Evolutionary conservation across 2,888 invertebrate species (phyloP).

Genomic region (Drosophila ezoana): DNA sequence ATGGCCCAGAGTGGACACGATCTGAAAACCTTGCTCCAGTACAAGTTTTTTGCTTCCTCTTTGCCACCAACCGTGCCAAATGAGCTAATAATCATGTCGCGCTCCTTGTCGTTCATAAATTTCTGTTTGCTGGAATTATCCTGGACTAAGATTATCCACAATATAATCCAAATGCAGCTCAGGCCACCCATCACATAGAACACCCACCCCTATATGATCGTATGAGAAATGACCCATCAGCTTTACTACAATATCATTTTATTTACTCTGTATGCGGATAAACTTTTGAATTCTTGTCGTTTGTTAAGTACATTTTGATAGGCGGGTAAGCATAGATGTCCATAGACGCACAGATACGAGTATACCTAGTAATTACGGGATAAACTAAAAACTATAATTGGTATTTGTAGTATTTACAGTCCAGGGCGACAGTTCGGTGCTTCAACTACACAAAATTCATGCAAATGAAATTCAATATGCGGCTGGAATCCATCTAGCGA

Average conservation of each 20-base stretch:
- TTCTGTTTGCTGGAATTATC: too few species aligned
- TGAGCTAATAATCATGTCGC: too few species aligned
- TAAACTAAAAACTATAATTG: conserved; percentile 72
- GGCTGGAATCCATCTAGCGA: conserved; percentile 25
- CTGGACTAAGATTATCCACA: too few species aligned
- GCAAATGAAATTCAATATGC: conserved; percentile 24
- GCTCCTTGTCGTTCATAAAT: too few species aligned
- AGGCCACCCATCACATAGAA: too few species aligned
- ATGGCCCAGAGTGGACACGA: too few species aligned
- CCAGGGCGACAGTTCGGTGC: conserved; percentile 49
- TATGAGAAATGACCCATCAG: background rate
- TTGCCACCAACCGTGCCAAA: too few species aligned
- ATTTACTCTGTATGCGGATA: conserved; percentile 52
- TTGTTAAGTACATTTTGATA: conserved; percentile 69
- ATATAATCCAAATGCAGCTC: too few species aligned
- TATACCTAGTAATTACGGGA: conserved; percentile 56
- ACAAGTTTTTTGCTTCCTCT: too few species aligned
- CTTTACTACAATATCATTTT: conserved; percentile 55
- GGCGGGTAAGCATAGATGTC: conserved; percentile 50
- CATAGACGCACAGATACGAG: conserved; percentile 52
- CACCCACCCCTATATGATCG: too few species aligned
- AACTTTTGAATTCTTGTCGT: conserved; percentile 47
- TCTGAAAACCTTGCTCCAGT: too few species aligned
- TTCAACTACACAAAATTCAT: conserved; percentile 42
- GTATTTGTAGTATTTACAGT: conserved; percentile 73